Conservation (phyloP, 64 coral and sea anemone genomes). For the Stylophora pistillata region DNA sequence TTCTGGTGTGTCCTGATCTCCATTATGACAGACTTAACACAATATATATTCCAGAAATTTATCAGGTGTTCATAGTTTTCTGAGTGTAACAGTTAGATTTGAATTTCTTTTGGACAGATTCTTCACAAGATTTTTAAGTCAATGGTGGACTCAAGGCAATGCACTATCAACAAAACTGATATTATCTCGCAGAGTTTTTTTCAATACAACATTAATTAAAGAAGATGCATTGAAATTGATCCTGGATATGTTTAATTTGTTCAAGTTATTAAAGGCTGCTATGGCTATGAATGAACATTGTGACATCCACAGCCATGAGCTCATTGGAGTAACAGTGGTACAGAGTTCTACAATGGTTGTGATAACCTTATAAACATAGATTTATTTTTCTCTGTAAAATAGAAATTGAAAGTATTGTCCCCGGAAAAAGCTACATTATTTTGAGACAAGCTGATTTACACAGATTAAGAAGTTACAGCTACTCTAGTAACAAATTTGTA, state of each 20-base stretch:
- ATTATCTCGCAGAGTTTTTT: too few relatives aligned
- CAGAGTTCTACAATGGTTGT: background rate
- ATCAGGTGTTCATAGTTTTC: too few relatives aligned
- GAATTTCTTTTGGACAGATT: too few relatives aligned
- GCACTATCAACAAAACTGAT: too few relatives aligned
- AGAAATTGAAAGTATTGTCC: conserved; percentile 1
- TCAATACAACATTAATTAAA: too few relatives aligned
- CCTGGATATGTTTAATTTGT: background rate
- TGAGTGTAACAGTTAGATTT: too few relatives aligned
- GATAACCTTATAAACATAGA: background rate
- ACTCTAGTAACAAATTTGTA: conserved; percentile 2
- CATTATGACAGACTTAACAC: too few relatives aligned
- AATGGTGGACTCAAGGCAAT: too few relatives aligned
- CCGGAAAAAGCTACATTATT: background rate
- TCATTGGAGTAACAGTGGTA: background rate
- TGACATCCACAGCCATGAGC: background rate
- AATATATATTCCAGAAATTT: too few relatives aligned
- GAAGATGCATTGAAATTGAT: too few relatives aligned
- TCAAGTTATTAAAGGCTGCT: background rate
- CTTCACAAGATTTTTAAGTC: too few relatives aligned
- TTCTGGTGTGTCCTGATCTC: too few relatives aligned
- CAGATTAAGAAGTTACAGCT: background rate
- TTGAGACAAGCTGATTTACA: background rate
- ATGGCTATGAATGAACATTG: background rate
- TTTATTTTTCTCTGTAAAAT: conserved; percentile 39